A percentile compares a stretch with the other conserved stretches of the same genome.
Evolutionary conservation across 2,797 vertebrate species (phyloP).

Genomic region (Morelia viridis): DNA sequence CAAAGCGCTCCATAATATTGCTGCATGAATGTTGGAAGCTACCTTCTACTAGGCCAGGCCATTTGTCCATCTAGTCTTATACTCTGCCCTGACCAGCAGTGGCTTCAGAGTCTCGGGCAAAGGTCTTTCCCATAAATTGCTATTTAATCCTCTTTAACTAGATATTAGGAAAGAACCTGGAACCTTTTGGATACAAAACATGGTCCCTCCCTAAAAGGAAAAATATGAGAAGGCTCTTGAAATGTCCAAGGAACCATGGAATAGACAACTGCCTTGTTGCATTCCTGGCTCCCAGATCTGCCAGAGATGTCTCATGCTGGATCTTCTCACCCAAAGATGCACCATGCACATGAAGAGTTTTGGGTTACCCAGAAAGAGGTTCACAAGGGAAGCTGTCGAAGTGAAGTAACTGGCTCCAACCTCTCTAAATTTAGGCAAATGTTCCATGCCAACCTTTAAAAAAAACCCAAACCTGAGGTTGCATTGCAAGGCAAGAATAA

Average conservation of each 20-base stretch:
- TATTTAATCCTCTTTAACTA: background rate
- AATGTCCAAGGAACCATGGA: background rate
- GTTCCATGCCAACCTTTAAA: background rate
- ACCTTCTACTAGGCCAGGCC: background rate
- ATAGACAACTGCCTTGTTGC: background rate
- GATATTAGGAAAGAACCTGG: background rate
- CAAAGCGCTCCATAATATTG: constrained; percentile 35
- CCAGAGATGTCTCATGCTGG: background rate
- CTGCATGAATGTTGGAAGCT: background rate
- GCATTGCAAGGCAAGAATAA: background rate
- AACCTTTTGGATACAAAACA: background rate
- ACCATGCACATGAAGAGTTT: background rate
- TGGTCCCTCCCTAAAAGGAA: background rate
- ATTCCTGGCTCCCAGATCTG: background rate
- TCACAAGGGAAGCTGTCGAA: background rate
- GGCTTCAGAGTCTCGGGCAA: background rate
- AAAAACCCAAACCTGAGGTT: background rate
- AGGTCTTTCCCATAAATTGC: background rate
- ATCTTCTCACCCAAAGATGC: background rate
- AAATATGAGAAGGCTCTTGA: background rate
- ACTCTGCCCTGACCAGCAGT: background rate
- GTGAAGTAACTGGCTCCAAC: constrained; percentile 2
- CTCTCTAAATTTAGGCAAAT: background rate
- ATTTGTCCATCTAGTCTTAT: background rate
- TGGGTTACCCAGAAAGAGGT: background rate